A percentile compares a stretch with the other conserved stretches of the same genome.
Evolutionary conservation across 1,140 invertebrate genomes (phyloP).

Genomic region (Uloborus diversus): DNA sequence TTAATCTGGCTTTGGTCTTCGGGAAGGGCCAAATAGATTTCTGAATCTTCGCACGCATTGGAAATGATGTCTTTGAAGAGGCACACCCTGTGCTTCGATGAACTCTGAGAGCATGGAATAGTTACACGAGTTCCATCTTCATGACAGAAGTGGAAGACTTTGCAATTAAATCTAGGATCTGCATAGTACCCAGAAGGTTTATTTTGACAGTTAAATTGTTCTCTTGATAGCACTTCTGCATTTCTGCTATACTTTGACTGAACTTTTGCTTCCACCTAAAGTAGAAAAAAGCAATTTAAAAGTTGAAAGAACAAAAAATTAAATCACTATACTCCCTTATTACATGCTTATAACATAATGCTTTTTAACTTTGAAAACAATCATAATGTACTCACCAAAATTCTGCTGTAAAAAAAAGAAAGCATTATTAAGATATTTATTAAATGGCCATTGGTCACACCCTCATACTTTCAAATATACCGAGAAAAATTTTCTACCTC

Average conservation of each 20-base stretch:
- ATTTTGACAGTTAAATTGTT: constrained; percentile 15
- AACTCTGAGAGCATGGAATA: constrained; percentile 4
- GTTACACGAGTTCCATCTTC: constrained; percentile 35
- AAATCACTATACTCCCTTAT: too few species aligned
- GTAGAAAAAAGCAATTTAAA: background rate
- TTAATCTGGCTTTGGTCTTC: constrained; percentile 33
- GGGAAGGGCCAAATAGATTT: constrained; percentile 1
- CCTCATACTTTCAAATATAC: too few species aligned
- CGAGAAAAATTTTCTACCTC: too few species aligned
- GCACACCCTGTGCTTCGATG: constrained; percentile 22
- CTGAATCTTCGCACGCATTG: constrained; percentile 19
- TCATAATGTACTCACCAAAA: too few species aligned
- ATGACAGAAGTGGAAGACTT: constrained; percentile 47
- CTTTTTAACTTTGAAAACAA: too few species aligned
- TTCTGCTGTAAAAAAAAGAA: too few species aligned
- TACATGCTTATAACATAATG: too few species aligned
- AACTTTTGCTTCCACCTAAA: background rate
- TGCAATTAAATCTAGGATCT: constrained; percentile 33
- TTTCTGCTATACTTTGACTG: background rate
- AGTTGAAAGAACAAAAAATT: too few species aligned
- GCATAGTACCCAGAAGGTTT: constrained; percentile 37
- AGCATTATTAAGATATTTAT: too few species aligned
- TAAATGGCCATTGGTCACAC: too few species aligned
- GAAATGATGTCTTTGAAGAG: constrained; percentile 13
- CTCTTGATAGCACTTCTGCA: background rate